phyloP scores from a whole-genome alignment of 2,888 invertebrate species.

The Nomada lathburiana region DNA sequence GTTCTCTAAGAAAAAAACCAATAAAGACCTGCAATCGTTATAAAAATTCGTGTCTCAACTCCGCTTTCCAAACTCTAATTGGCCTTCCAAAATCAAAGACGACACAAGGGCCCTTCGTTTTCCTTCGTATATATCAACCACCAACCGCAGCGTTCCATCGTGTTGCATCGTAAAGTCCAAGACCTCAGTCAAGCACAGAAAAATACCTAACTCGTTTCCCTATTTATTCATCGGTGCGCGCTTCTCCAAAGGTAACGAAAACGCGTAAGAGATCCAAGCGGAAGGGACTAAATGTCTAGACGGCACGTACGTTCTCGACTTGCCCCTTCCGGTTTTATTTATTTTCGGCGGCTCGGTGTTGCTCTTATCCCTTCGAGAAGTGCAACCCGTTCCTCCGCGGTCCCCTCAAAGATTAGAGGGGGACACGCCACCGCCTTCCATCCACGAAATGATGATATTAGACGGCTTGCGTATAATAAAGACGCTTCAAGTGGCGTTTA shows the following conservation, averaged over 20 bases:
- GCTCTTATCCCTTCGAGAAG: constrained; percentile 50
- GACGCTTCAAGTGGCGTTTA: constrained; percentile 38
- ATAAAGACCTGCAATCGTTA: background rate
- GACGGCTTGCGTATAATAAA: constrained; percentile 54
- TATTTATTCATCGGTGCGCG: constrained; percentile 17
- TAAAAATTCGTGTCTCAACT: background rate
- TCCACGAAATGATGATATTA: constrained; percentile 27
- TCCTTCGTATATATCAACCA: too few species aligned
- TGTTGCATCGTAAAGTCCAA: background rate
- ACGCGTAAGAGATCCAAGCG: constrained; percentile 14
- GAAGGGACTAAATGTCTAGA: constrained; percentile 22
- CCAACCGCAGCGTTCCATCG: too few species aligned
- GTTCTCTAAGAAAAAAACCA: background rate
- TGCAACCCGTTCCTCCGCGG: constrained; percentile 33
- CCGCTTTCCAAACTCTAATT: too few species aligned
- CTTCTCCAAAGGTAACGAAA: background rate
- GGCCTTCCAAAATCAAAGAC: too few species aligned
- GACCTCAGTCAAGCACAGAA: background rate
- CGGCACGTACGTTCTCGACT: constrained; percentile 22
- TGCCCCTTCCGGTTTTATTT: constrained; percentile 57
- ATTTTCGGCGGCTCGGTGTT: constrained; percentile 55
- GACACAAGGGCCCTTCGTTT: too few species aligned
- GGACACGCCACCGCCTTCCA: constrained; percentile 1
- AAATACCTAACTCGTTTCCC: background rate
- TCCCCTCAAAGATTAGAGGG: constrained; percentile 40